These are phyloP conservation scores for Andrena bicolor DNA, from an alignment of 2,888 invertebrate genomes.

Conservation along the genomic window DNA sequence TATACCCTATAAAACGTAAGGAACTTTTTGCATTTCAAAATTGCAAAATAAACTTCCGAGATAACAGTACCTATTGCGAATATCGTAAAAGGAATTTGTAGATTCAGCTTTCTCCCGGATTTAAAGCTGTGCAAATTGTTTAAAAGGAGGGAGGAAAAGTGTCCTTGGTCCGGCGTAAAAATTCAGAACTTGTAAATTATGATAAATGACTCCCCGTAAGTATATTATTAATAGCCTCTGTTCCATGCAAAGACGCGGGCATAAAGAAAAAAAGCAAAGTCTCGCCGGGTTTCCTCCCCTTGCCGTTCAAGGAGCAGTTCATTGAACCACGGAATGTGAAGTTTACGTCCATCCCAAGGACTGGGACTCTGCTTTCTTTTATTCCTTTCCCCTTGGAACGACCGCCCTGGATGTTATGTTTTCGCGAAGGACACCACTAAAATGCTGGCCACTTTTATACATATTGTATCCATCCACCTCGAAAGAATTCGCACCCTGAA, in stretches of 20 bases:
- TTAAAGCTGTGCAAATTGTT: neutral
- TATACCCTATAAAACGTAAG: too few relatives aligned
- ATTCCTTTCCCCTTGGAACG: slow-evolving; percentile 17
- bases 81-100: too few relatives aligned
- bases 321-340: slow-evolving; percentile 56
- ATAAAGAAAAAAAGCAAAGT: slow-evolving; percentile 33
- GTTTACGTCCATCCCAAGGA: slow-evolving; percentile 63
- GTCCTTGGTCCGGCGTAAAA: neutral
- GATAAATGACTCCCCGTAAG: neutral
- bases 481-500: neutral
- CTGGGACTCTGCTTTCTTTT: slow-evolving; percentile 59
- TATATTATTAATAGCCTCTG: slow-evolving; percentile 37
- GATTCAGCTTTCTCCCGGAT: neutral
- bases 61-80: neutral
- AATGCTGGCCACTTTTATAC: neutral
- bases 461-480: too few relatives aligned
- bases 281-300: slow-evolving; percentile 42
- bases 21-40: neutral
- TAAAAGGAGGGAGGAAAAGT: neutral
- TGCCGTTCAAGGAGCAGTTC: slow-evolving; percentile 62
- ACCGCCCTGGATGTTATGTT: neutral
- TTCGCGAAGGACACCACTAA: slow-evolving; percentile 8
- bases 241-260: slow-evolving; percentile 26
- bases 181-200: neutral
- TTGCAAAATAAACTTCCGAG: neutral